Conservation (phyloP, 2,113 vertebrate genomes). For the Pomatostomus ruficeps region DNA sequence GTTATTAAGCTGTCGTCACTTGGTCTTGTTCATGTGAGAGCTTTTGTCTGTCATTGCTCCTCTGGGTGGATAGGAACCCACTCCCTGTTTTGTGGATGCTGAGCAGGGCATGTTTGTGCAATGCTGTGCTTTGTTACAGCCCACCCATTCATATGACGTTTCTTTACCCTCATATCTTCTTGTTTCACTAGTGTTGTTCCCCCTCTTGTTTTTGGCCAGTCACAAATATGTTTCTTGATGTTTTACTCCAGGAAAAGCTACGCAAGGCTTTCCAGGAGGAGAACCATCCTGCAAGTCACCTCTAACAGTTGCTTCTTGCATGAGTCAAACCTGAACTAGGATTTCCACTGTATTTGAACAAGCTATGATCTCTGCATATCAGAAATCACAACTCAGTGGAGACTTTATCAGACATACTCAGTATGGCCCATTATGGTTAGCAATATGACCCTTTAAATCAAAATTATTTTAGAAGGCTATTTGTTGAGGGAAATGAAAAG, state of each 20-base stretch:
- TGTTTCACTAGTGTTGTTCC: neutral
- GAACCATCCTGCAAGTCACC: neutral
- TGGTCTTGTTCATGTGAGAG: neutral
- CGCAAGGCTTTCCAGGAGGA: neutral
- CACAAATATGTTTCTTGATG: neutral
- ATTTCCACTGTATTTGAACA: neutral
- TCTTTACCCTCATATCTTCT: neutral
- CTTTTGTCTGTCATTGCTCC: neutral
- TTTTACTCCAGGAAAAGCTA: neutral
- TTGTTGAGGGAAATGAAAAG: neutral
- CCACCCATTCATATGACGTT: fast-evolving
- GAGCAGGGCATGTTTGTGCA: fast-evolving
- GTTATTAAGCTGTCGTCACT: neutral
- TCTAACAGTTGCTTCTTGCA: neutral
- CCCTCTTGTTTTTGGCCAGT: neutral
- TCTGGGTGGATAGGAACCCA: neutral
- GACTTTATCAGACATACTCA: neutral
- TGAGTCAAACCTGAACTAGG: neutral
- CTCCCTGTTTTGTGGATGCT: fast-evolving
- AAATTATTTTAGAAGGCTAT: neutral
- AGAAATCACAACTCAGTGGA: neutral
- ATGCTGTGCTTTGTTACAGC: neutral
- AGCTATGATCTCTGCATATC: neutral
- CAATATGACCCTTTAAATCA: neutral
- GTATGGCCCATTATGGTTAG: neutral